Percentiles rank a stretch among this genome's conserved stretches.
phyloP scores from a whole-genome alignment of 2,113 vertebrate genomes.

The Oncorhynchus tshawytscha region DNA sequence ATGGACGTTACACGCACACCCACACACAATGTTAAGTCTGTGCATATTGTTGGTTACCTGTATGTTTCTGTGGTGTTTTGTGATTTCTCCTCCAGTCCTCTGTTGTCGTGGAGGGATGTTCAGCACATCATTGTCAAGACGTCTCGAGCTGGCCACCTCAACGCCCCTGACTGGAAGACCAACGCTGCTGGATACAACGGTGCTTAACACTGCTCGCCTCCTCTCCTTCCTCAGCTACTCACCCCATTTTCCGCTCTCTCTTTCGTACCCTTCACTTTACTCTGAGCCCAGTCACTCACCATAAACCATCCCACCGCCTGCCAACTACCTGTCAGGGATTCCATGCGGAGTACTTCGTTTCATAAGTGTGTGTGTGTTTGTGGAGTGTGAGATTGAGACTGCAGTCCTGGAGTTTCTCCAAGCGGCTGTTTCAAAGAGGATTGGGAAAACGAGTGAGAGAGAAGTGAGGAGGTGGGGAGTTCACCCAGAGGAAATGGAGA shows the following conservation, averaged over 20 bases:
- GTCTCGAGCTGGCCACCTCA: slow-evolving; percentile 93
- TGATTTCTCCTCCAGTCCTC: slow-evolving; percentile 74
- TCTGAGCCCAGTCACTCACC: not conserved
- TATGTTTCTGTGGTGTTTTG: not conserved
- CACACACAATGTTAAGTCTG: no score
- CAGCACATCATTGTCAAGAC: slow-evolving; percentile 99
- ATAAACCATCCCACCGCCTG: not conserved
- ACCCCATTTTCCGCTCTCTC: no score
- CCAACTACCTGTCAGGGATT: slow-evolving; percentile 51
- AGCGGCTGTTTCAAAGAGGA: slow-evolving; percentile 45
- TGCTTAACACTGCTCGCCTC: slow-evolving; percentile 48
- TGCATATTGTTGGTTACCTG: not conserved
- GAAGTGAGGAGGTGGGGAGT: not conserved
- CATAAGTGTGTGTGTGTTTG: slow-evolving; percentile 31
- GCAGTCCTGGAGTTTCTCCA: slow-evolving; percentile 62
- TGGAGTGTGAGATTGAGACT: slow-evolving; percentile 31
- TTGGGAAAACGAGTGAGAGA: slow-evolving; percentile 2
- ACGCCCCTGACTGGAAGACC: slow-evolving; percentile 98
- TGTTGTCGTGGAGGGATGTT: slow-evolving; percentile 95
- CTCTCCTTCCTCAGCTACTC: slow-evolving; percentile 27
- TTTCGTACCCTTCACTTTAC: not conserved
- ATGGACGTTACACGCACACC: not conserved
- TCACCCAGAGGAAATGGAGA: not conserved
- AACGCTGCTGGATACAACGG: slow-evolving; percentile 98
- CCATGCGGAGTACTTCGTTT: slow-evolving; percentile 32